Conservation (phyloP, 2,888 invertebrate genomes). For the Arrhopalites spinosus region DNA sequence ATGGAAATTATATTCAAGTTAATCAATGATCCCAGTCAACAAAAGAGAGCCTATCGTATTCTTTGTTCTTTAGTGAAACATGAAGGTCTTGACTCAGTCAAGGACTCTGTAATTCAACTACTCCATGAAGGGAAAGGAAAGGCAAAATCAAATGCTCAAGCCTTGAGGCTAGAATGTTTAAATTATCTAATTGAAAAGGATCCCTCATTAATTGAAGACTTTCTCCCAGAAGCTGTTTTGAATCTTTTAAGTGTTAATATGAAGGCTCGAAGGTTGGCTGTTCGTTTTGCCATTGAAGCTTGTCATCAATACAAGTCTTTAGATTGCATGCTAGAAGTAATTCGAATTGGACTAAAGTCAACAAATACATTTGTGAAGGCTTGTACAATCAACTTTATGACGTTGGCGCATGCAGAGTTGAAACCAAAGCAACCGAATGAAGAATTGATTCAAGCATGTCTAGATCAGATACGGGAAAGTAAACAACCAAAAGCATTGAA, state of each 20-base stretch:
- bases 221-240: slow-evolving; percentile 51
- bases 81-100: slow-evolving; percentile 22
- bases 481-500: background rate
- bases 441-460: slow-evolving; percentile 30
- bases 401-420: slow-evolving; percentile 37
- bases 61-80: slow-evolving; percentile 44
- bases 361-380: slow-evolving; percentile 45
- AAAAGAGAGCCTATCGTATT: slow-evolving; percentile 49
- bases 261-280: slow-evolving; percentile 48
- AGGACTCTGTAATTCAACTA: slow-evolving; percentile 38
- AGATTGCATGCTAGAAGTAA: slow-evolving; percentile 37
- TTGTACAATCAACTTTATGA: slow-evolving; percentile 48
- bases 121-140: slow-evolving; percentile 45
- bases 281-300: slow-evolving; percentile 31
- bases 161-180: slow-evolving; percentile 50
- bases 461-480: slow-evolving; percentile 19
- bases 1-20: slow-evolving; percentile 33
- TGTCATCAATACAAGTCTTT: slow-evolving; percentile 42
- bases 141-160: slow-evolving; percentile 53
- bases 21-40: slow-evolving; percentile 34
- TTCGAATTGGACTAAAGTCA: slow-evolving; percentile 47
- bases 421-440: slow-evolving; percentile 41
- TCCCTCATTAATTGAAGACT: slow-evolving; percentile 41
- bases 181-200: slow-evolving; percentile 41
- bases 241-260: slow-evolving; percentile 52